These are phyloP conservation scores for Coranthus polyacanthus DNA, from an alignment of 2,797 vertebrate species.

Conservation along the genomic window DNA sequence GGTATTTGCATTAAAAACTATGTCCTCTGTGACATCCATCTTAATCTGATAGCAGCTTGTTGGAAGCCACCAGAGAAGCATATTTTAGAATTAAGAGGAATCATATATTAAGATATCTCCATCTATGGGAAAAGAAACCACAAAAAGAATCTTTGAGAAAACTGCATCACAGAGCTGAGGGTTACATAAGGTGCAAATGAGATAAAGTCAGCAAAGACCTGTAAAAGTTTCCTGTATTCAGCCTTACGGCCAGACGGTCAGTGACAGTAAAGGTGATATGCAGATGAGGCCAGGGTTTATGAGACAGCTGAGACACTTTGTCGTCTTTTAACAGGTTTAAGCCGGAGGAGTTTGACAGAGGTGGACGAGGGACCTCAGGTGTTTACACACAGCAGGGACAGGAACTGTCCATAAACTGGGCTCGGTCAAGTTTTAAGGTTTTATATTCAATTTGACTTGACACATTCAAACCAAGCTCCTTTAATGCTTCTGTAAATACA, in stretches of 20 bases:
- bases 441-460: no score
- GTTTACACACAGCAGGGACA: no score
- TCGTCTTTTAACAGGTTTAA: not conserved
- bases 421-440: not conserved
- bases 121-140: conserved; percentile 1
- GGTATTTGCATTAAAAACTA: not conserved
- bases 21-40: no score
- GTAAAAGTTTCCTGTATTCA: conserved; percentile 20
- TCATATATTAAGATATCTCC: conserved; percentile 1
- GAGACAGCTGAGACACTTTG: conserved; percentile 2
- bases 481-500: no score
- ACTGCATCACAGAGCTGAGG: conserved; percentile 18
- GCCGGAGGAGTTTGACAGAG: not conserved
- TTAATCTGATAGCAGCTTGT: not conserved
- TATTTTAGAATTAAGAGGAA: not conserved
- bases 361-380: not conserved
- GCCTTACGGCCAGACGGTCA: conserved; percentile 18
- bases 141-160: conserved; percentile 9
- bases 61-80: not conserved
- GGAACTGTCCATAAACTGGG: not conserved
- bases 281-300: conserved; percentile 42
- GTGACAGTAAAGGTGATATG: conserved; percentile 59
- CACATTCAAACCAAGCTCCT: no score
- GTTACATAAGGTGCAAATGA: conserved; percentile 6
- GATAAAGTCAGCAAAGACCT: not conserved